phyloP scores from a whole-genome alignment of 2,797 vertebrate species.

The Phoeniculus purpureus region DNA sequence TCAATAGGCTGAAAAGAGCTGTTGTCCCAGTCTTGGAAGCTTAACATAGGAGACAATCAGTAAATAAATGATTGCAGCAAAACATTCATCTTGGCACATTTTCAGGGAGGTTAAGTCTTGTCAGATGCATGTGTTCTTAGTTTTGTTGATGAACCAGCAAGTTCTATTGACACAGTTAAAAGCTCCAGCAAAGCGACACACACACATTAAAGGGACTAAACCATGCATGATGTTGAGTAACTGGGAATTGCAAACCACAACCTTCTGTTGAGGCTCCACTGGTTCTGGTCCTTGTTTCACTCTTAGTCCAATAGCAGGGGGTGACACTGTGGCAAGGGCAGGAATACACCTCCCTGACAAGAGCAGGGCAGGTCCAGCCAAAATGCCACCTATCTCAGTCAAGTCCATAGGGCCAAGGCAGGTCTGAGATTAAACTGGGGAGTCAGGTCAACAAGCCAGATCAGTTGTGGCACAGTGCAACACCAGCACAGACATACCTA shows the following conservation, averaged over 20 bases:
- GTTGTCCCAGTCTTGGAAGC: not conserved
- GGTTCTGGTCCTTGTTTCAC: not conserved
- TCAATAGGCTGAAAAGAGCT: slow-evolving; percentile 1
- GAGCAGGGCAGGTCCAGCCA: not conserved
- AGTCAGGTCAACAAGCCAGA: not conserved
- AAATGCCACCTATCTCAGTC: not conserved
- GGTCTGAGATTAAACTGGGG: not conserved
- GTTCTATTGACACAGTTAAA: not conserved
- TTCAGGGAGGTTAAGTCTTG: slow-evolving; percentile 2
- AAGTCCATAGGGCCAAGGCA: not conserved
- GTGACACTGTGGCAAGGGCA: not conserved
- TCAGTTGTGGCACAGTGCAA: not conserved
- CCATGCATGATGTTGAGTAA: not conserved
- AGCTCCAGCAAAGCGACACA: not conserved
- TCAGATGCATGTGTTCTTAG: not conserved
- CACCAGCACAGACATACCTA: not conserved
- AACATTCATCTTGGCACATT: not conserved
- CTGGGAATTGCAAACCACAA: not conserved
- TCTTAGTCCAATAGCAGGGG: not conserved
- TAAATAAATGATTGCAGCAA: not conserved
- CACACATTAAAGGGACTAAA: not conserved
- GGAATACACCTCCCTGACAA: not conserved
- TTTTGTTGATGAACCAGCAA: not conserved
- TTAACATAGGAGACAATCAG: slow-evolving; percentile 9
- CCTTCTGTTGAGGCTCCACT: not conserved